Base-by-base conservation (phyloP, 2,888 invertebrate species). In the Eretmocerus hayati region DNA sequence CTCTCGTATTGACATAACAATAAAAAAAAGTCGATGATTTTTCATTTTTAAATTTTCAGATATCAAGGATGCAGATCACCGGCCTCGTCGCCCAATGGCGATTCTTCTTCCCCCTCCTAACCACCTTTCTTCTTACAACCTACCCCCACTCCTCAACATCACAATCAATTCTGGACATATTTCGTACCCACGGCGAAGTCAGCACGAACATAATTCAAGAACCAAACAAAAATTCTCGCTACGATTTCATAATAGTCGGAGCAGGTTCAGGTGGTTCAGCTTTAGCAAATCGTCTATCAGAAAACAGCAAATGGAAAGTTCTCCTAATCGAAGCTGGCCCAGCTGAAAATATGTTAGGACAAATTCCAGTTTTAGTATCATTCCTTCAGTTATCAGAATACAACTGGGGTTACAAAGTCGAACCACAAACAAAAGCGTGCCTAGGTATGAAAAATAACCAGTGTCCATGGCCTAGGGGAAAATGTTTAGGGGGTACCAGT, bases 221-320 rank as follows among this genome's bases (percentile, higher is more conserved):
- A 47, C 65, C 70, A 0, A 68, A 56, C 13, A 61, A 65, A 6
- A 66, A 18, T 9, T 6, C 16, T 6, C 3, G 64, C 1, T 84
- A 82, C 63, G 84, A 85, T 61, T 85, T 84, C 58, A 73, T 84
- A 4, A 73, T 84, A 19, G 75, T 86, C 0, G 85, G 86, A 0
- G 83, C 83, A 0, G 85, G 87, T 0, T 80, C 84, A 0, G 81
- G 83, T 0, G 87, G 87, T 1, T 80, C 84, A 0, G 82, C 81
- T 0, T 60, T 87, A 9, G 86, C 87, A 0, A 80, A 84, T 57
- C 75, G 87, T 2, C 72, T 87, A 1, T 77, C 83, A 1, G 85
- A 86, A 67, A 79, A 76, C 48, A 66, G 71, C 1, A 65, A 78
- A 26, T 78, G 77, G 77, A 80, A 73, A 40, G 77, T 86, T 0